These are phyloP conservation scores for Rafetus swinhoei DNA, from an alignment of 2,113 vertebrate species.

Conservation along the genomic window DNA sequence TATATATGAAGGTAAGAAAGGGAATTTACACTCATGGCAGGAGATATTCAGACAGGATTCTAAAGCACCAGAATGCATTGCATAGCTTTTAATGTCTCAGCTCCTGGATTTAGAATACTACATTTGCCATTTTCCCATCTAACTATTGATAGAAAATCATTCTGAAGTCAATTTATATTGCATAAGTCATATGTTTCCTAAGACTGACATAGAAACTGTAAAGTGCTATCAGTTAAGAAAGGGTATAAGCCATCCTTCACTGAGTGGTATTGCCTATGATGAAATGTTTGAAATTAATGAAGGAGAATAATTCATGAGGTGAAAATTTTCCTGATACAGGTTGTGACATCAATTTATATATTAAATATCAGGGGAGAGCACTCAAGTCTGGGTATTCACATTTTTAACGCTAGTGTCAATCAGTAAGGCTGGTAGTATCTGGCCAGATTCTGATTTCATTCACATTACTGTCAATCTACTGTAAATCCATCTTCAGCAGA, in stretches of 20 bases:
- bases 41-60: neutral
- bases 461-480: neutral
- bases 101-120: neutral
- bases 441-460: neutral
- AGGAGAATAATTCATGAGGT: constrained; percentile 58
- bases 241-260: neutral
- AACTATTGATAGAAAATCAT: neutral
- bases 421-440: neutral
- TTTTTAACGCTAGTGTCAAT: constrained; percentile 6
- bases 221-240: neutral
- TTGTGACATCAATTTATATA: constrained; percentile 63
- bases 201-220: neutral
- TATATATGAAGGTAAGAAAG: neutral
- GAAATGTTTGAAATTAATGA: constrained; percentile 39
- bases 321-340: constrained; percentile 9
- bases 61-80: neutral
- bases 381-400: neutral
- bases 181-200: neutral
- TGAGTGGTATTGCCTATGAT: neutral
- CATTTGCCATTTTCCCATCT: neutral
- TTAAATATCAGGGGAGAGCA: constrained; percentile 34
- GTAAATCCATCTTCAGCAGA: neutral
- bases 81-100: neutral
- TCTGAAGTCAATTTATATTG: constrained; percentile 9
- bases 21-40: neutral